Conservation (phyloP, 1,140 invertebrate genomes). For the Liolophura sinensis region DNA sequence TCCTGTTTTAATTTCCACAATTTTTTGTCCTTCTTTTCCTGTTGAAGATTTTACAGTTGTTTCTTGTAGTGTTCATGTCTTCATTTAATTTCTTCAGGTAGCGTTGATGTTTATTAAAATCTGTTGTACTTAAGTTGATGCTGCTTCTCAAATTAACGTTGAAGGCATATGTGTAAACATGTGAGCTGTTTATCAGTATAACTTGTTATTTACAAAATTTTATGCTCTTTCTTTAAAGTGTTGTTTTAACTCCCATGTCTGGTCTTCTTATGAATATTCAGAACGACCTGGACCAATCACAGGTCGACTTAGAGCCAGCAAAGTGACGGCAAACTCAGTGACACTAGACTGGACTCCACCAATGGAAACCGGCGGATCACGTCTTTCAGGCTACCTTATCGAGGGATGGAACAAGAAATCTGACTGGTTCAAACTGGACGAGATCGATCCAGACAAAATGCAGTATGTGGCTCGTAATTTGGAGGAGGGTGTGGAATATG, state of each 20-base stretch:
- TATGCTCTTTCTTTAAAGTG: too few species aligned
- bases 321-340: constrained; percentile 83
- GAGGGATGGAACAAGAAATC: constrained; percentile 92
- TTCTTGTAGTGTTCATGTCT: too few species aligned
- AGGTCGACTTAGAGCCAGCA: constrained; percentile 75
- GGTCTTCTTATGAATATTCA: too few species aligned
- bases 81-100: too few species aligned
- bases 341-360: constrained; percentile 61
- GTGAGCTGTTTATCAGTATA: not conserved
- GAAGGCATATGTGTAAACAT: not conserved
- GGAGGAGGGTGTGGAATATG: constrained; percentile 77
- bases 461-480: constrained; percentile 45
- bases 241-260: too few species aligned
- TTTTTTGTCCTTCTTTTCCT: too few species aligned
- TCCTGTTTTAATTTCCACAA: not conserved
- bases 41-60: not conserved
- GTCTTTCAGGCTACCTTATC: constrained; percentile 80
- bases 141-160: too few species aligned
- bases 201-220: too few species aligned
- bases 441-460: constrained; percentile 27
- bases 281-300: too few species aligned
- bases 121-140: too few species aligned
- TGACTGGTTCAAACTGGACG: constrained; percentile 79
- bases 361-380: constrained; percentile 62
- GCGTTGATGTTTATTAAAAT: too few species aligned